Conservation (phyloP, 2,113 vertebrate genomes). For the Daboia siamensis region DNA sequence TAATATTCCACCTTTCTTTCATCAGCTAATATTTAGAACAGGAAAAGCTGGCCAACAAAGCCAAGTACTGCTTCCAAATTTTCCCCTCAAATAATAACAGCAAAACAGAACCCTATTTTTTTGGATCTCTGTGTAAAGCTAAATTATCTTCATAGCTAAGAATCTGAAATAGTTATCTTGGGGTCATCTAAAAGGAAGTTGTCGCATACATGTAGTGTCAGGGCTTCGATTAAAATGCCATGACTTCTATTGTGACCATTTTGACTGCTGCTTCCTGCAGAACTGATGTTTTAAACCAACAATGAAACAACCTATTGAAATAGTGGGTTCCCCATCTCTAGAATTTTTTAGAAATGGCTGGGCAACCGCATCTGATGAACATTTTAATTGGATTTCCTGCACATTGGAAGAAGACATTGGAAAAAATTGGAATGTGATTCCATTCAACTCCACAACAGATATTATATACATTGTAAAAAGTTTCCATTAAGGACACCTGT, state of each 20-base stretch:
- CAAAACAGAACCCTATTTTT: neutral
- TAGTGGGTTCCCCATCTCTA: neutral
- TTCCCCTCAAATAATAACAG: neutral
- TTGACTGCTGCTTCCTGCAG: neutral
- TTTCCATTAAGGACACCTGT: constrained; percentile 56
- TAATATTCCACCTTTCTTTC: neutral
- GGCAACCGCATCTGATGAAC: neutral
- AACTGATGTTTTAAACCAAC: neutral
- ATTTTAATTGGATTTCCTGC: neutral
- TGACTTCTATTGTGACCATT: neutral
- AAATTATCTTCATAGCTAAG: no score
- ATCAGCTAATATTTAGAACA: neutral
- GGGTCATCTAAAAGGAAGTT: neutral
- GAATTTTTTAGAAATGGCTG: neutral
- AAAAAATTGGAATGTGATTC: neutral
- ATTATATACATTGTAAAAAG: constrained; percentile 60
- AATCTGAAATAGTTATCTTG: neutral
- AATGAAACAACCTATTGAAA: neutral
- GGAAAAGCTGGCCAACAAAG: neutral
- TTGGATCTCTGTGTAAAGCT: neutral
- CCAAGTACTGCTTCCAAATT: neutral
- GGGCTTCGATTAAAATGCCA: neutral
- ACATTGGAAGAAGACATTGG: neutral
- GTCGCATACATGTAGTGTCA: neutral
- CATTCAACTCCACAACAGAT: neutral